These are phyloP conservation scores for Pomacea canaliculata DNA, from an alignment of 2,888 invertebrate species.

Conservation along the genomic window DNA sequence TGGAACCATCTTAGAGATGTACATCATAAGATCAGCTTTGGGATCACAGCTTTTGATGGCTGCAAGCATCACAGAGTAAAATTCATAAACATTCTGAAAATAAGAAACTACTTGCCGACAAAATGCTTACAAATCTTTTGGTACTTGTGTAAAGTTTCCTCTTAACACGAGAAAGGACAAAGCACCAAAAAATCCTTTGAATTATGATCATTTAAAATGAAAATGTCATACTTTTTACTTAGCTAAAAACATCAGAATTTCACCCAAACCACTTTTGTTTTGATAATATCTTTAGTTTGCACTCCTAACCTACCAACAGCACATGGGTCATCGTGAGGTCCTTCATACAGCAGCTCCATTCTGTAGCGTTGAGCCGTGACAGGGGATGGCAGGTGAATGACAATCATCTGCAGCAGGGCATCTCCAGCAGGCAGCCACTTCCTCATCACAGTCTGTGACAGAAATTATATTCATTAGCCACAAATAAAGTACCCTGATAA, in stretches of 20 bases:
- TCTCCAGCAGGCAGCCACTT: conserved; percentile 99
- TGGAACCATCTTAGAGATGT: conserved; percentile 99
- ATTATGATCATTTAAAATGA: too few relatives aligned
- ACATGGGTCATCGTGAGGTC: conserved; percentile 95
- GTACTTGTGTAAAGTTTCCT: too few relatives aligned
- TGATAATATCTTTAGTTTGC: background rate
- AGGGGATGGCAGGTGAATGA: conserved; percentile 98
- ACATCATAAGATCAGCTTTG: conserved; percentile 99
- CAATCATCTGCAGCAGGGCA: conserved; percentile 99
- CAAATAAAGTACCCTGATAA: too few relatives aligned
- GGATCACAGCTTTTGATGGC: conserved; percentile 89
- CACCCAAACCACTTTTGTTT: too few relatives aligned
- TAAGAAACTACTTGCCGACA: too few relatives aligned
- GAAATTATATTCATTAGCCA: background rate
- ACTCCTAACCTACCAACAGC: conserved; percentile 77
- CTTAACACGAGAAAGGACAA: too few relatives aligned
- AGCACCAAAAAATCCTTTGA: too few relatives aligned
- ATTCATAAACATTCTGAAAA: too few relatives aligned
- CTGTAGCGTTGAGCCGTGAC: conserved; percentile 99
- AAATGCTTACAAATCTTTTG: too few relatives aligned
- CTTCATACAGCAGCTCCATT: conserved; percentile 99
- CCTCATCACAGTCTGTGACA: conserved; percentile 88
- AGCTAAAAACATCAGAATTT: too few relatives aligned
- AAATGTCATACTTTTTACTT: too few relatives aligned
- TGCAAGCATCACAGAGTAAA: conserved; percentile 33